These are phyloP conservation scores for Atherinomorus stipes DNA, from an alignment of 2,113 vertebrate genomes.

Conservation along the genomic window DNA sequence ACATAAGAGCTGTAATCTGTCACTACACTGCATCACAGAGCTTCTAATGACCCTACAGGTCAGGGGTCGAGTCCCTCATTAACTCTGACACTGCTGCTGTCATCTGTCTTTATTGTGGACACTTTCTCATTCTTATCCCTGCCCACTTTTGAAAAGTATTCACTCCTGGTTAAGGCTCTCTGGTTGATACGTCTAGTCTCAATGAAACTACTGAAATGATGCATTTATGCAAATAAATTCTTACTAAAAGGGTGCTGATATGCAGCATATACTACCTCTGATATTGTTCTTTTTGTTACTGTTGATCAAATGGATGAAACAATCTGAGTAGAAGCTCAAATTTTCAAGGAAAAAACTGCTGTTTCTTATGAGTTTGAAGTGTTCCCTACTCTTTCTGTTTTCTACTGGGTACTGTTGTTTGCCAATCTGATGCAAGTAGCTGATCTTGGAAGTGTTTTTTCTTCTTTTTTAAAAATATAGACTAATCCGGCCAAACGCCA, in stretches of 20 bases:
- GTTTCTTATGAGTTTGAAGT: too few relatives aligned
- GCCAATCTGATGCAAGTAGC: too few relatives aligned
- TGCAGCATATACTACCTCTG: too few relatives aligned
- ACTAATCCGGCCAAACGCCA: too few relatives aligned
- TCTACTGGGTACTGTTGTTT: too few relatives aligned
- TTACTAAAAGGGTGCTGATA: not conserved
- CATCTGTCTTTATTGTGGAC: conserved; percentile 37
- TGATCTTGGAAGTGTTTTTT: too few relatives aligned
- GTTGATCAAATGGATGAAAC: too few relatives aligned
- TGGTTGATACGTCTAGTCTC: not conserved
- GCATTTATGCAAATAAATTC: not conserved
- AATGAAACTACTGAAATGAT: not conserved
- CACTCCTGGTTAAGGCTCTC: not conserved
- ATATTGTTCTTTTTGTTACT: too few relatives aligned
- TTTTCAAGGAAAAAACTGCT: too few relatives aligned
- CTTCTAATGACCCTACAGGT: conserved; percentile 58
- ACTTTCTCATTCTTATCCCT: conserved; percentile 12
- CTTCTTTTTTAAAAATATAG: too few relatives aligned
- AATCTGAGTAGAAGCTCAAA: too few relatives aligned
- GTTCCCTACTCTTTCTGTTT: too few relatives aligned
- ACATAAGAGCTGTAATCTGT: conserved; percentile 54
- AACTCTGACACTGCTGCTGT: conserved; percentile 37
- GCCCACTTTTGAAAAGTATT: conserved; percentile 12
- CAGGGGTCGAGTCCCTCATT: conserved; percentile 64
- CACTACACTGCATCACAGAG: conserved; percentile 50